Base-by-base conservation (phyloP, 2,113 vertebrate species). In the Clinocottus analis region DNA sequence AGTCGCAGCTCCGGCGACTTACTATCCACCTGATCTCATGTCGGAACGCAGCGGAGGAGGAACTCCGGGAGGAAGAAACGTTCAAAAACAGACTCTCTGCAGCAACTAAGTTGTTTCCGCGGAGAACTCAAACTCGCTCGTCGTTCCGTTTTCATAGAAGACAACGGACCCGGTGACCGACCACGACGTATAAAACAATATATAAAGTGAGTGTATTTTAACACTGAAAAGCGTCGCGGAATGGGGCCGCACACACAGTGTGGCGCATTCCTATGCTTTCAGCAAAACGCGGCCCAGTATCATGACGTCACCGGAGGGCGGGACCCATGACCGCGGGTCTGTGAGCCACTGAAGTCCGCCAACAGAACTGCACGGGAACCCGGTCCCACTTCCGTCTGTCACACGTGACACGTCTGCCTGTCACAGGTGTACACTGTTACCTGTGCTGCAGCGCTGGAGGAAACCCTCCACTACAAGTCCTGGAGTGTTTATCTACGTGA, bases 181-280 rank as follows among this genome's bases (percentile, higher is more conserved):
- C 0, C 14, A 14, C 3, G 2, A 7, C 7, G 29, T 16, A 7
- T 47, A 16, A 23, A 10, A 9, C 3, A 41, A 37, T 43, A 17
- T 2, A 82, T 4, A 62, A 0, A 14, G 33, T 16, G 12, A 47
- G 45, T 19, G 7, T 31, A 47, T 21, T 31, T 64, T 7, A 3
- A 3, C 3, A 60, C 10, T 29, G 27, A 3, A 14, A 37, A 39
- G 68, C 12, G 19, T 2, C 10, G 61, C 1, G 4, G 69, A 68
- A 67, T 55, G 6, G 51, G 21, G 49, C 56, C 37, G 70, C 47
- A 80, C 85, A 85, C 72, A 37, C 31, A 87, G 66, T 59, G 87
- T 76, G 90, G 82, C 91, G 91, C 89, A 90, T 92, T 91, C 91
- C 92, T 75, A 76, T 63, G 87, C 88, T 91, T 92, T 91, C 91